A percentile compares a stretch with the other conserved stretches of the same genome.
phyloP scores from a whole-genome alignment of 2,113 vertebrate species.

The Neodontobutis hainanensis region DNA sequence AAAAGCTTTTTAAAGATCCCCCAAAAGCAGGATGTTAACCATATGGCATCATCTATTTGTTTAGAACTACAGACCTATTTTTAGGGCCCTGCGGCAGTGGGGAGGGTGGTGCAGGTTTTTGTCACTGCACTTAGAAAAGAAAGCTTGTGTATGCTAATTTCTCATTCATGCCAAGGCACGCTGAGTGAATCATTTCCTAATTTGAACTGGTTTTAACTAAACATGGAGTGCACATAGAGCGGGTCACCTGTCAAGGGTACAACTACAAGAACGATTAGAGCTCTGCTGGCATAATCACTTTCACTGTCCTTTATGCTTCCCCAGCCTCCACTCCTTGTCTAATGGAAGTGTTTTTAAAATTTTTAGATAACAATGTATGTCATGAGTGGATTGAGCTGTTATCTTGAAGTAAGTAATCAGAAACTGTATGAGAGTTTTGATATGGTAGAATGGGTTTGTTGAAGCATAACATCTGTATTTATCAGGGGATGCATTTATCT shows the following conservation, averaged over 20 bases:
- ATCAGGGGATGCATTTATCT: constrained; percentile 52
- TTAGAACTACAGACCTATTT: constrained; percentile 39
- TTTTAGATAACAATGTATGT: constrained; percentile 21
- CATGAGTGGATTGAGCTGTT: constrained; percentile 36
- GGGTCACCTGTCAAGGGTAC: constrained; percentile 34
- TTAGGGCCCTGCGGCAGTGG: constrained; percentile 18
- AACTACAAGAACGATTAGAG: constrained; percentile 18
- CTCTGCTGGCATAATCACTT: constrained; percentile 14
- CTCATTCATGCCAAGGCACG: constrained; percentile 23
- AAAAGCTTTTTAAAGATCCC: constrained; percentile 2
- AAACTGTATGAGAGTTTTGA: constrained; percentile 36
- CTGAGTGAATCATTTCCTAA: constrained; percentile 16
- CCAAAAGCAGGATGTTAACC: constrained; percentile 32
- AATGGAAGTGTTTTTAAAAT: constrained; percentile 22
- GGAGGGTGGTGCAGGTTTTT: constrained; percentile 27
- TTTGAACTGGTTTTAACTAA: constrained; percentile 42
- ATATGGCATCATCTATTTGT: constrained; percentile 38
- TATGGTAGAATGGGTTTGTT: constrained; percentile 39
- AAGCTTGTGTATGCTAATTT: constrained; percentile 11
- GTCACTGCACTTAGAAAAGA: constrained; percentile 27
- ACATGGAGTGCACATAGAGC: constrained; percentile 16
- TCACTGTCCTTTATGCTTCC: constrained; percentile 6
- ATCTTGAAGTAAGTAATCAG: constrained; percentile 23
- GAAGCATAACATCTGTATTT: constrained; percentile 60
- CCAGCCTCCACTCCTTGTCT: neutral